Evolutionary conservation across 92 coral and sea anemone species (phyloP).

Genomic region (Epizoanthus scotinus): DNA sequence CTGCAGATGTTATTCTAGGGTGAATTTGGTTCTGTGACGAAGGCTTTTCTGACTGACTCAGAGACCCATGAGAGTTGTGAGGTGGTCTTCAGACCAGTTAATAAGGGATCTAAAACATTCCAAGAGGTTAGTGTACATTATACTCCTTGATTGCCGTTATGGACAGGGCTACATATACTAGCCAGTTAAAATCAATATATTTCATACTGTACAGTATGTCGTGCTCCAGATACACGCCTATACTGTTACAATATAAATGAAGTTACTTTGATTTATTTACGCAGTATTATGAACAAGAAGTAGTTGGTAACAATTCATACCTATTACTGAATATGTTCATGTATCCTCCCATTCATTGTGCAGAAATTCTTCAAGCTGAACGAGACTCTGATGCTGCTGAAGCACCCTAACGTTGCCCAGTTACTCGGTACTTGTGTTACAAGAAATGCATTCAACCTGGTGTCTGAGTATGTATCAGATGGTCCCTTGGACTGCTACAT

Average conservation of each 20-base stretch:
- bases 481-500: constrained; percentile 77
- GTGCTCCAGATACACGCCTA: too few relatives aligned
- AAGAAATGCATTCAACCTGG: constrained; percentile 49
- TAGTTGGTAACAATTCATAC: neutral
- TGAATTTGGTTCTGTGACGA: constrained; percentile 76
- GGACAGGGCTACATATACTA: too few relatives aligned
- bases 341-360: neutral
- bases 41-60: constrained; percentile 38
- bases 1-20: constrained; percentile 49
- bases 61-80: constrained; percentile 31
- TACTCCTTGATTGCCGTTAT: neutral
- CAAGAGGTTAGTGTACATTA: constrained; percentile 23
- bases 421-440: constrained; percentile 63
- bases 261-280: too few relatives aligned
- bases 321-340: neutral
- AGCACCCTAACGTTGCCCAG: constrained; percentile 62
- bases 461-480: constrained; percentile 61
- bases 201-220: too few relatives aligned
- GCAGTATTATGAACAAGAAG: too few relatives aligned
- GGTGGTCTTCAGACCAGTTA: constrained; percentile 52
- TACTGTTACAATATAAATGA: too few relatives aligned
- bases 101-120: constrained; percentile 45
- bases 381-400: constrained; percentile 52
- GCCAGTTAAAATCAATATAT: too few relatives aligned
- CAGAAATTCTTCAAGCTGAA: constrained; percentile 49